These are phyloP conservation scores for Lanius collurio DNA, from an alignment of 2,113 vertebrate species.

Conservation along the genomic window DNA sequence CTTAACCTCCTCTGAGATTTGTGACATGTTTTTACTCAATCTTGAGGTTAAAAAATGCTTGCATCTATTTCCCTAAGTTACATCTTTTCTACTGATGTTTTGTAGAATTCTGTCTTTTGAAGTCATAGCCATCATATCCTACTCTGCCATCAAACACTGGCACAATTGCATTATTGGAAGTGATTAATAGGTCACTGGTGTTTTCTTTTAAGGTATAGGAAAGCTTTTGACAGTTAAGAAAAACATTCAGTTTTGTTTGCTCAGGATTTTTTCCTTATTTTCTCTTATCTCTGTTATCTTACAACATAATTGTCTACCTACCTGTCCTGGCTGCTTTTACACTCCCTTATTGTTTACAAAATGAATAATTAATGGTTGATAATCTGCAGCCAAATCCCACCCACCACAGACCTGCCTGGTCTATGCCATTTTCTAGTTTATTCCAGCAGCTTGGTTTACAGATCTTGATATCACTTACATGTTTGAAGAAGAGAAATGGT, in stretches of 20 bases:
- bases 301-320: slow-evolving; percentile 45
- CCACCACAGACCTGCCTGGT: slow-evolving; percentile 10
- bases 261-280: slow-evolving; percentile 55
- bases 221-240: slow-evolving; percentile 41
- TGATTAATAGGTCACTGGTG: slow-evolving; percentile 67
- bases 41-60: not conserved
- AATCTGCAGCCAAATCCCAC: slow-evolving; percentile 41
- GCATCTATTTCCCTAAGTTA: not conserved
- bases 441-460: slow-evolving; percentile 59
- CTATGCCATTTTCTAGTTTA: slow-evolving; percentile 49
- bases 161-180: slow-evolving; percentile 61
- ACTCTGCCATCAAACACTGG: not conserved
- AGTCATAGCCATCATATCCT: not conserved
- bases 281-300: slow-evolving; percentile 55
- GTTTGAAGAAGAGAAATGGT: slow-evolving; percentile 11
- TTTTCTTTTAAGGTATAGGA: slow-evolving; percentile 5
- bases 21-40: not conserved
- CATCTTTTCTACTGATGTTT: not conserved
- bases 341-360: slow-evolving; percentile 62
- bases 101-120: not conserved
- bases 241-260: slow-evolving; percentile 43
- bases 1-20: not conserved
- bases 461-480: slow-evolving; percentile 39
- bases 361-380: slow-evolving; percentile 73
- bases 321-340: slow-evolving; percentile 29